These are phyloP conservation scores for Poecilus cupreus DNA, from an alignment of 2,888 invertebrate species.

Conservation along the genomic window DNA sequence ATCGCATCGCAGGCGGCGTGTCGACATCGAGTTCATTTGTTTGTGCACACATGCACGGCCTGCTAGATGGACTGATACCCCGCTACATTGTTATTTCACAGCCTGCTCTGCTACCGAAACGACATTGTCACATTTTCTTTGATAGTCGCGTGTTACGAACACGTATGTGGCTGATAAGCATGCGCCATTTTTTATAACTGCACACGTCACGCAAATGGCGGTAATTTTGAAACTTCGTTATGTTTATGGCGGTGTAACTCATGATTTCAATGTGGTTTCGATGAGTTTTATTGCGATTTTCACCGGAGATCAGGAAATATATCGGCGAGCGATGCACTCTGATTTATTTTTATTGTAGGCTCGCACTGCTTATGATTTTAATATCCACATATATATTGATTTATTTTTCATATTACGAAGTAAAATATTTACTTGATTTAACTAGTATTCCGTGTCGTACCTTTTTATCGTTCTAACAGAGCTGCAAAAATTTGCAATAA, in stretches of 20 bases:
- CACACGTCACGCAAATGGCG: conserved; percentile 20
- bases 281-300: conserved; percentile 19
- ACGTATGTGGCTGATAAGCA: conserved; percentile 23
- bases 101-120: not conserved
- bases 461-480: too few relatives aligned
- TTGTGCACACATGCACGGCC: not conserved
- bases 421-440: too few relatives aligned
- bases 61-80: not conserved
- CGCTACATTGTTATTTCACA: conserved; percentile 12
- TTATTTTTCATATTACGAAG: too few relatives aligned
- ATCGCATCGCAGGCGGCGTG: not conserved
- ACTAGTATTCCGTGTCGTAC: too few relatives aligned
- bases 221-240: conserved; percentile 38
- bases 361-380: not conserved
- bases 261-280: not conserved
- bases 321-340: not conserved
- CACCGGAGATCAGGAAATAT: not conserved
- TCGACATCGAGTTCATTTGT: conserved; percentile 21
- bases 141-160: not conserved
- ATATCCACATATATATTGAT: too few relatives aligned
- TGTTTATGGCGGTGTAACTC: conserved; percentile 29
- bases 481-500: too few relatives aligned
- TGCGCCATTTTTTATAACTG: conserved; percentile 31
- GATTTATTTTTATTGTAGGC: not conserved
- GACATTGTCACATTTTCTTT: conserved; percentile 33